These are phyloP conservation scores for Automeris io DNA, from an alignment of 2,888 invertebrate genomes.

Conservation along the genomic window DNA sequence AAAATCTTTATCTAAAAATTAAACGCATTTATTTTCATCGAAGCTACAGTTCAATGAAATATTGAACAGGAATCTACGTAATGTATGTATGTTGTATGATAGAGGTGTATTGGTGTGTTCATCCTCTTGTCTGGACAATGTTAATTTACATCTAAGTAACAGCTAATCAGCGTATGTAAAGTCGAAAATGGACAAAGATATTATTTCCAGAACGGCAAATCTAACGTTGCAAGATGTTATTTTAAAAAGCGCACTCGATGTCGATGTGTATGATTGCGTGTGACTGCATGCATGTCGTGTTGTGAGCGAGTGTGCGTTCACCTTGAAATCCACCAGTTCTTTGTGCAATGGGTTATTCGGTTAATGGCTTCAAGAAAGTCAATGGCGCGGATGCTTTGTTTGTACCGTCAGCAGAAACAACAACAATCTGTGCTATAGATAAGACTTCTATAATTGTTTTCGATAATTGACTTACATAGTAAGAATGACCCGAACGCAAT, in stretches of 20 bases:
- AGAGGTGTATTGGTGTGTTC: conserved; percentile 47
- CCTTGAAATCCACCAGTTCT: conserved; percentile 75
- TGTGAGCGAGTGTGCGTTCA: conserved; percentile 59
- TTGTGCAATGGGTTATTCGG: conserved; percentile 78
- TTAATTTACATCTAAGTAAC: conserved; percentile 14
- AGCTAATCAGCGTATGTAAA: conserved; percentile 19
- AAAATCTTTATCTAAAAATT: conserved; percentile 8
- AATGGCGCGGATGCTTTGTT: conserved; percentile 67
- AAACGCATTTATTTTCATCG: conserved; percentile 5
- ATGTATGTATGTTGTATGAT: conserved; percentile 34
- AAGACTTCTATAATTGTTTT: conserved; percentile 8
- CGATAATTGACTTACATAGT: too few relatives aligned
- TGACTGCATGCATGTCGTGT: conserved; percentile 3
- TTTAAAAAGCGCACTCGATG: conserved; percentile 57
- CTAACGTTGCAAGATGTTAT: conserved; percentile 43
- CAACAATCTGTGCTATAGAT: conserved; percentile 6
- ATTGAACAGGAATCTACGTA: conserved; percentile 23
- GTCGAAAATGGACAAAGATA: conserved; percentile 20
- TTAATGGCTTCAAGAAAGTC: conserved; percentile 76
- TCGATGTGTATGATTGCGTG: conserved; percentile 22
- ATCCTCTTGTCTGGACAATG: conserved; percentile 59
- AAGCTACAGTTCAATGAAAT: conserved; percentile 24
- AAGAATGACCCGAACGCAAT: too few relatives aligned
- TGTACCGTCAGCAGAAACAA: conserved; percentile 47
- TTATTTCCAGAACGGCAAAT: conserved; percentile 10